A percentile compares a stretch with the other conserved stretches of the same genome.
These are phyloP conservation scores for Antheraea assamensis DNA, from an alignment of 2,888 invertebrate genomes.

Conservation along the genomic window DNA sequence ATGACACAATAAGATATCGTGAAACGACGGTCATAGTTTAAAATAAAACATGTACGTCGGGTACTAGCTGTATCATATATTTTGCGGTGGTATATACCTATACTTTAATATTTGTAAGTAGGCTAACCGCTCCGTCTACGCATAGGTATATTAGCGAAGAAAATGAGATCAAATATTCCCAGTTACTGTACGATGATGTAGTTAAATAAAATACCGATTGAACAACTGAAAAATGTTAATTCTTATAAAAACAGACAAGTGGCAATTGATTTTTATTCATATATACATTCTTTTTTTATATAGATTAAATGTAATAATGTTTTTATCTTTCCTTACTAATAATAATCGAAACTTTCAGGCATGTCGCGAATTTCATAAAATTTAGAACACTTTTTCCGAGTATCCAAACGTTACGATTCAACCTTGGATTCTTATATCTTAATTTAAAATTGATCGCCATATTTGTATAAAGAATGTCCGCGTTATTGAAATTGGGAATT, in stretches of 20 bases:
- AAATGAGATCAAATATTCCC: no score
- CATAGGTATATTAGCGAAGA: no score
- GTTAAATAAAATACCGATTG: no score
- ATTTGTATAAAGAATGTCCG: slow-evolving; percentile 8
- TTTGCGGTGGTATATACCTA: not conserved
- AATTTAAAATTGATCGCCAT: slow-evolving; percentile 2
- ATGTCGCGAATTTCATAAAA: not conserved
- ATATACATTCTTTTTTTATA: not conserved
- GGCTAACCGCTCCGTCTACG: no score
- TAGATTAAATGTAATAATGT: not conserved
- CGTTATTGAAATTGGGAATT: slow-evolving; percentile 15
- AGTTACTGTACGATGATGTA: no score
- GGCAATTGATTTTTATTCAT: no score
- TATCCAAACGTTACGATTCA: not conserved
- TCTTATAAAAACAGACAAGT: no score
- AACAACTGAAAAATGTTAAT: no score
- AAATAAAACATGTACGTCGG: not conserved
- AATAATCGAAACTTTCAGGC: not conserved
- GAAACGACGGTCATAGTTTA: slow-evolving; percentile 7
- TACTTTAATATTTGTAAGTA: no score
- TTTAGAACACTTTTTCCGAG: not conserved
- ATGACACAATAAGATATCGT: slow-evolving; percentile 23
- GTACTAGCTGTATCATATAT: not conserved
- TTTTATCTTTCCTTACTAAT: not conserved
- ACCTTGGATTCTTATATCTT: not conserved